Evolutionary conservation across 1,140 invertebrate genomes (phyloP), one percentile per base, ranked within the genome.

Genomic region (Carposina sasakii): DNA sequence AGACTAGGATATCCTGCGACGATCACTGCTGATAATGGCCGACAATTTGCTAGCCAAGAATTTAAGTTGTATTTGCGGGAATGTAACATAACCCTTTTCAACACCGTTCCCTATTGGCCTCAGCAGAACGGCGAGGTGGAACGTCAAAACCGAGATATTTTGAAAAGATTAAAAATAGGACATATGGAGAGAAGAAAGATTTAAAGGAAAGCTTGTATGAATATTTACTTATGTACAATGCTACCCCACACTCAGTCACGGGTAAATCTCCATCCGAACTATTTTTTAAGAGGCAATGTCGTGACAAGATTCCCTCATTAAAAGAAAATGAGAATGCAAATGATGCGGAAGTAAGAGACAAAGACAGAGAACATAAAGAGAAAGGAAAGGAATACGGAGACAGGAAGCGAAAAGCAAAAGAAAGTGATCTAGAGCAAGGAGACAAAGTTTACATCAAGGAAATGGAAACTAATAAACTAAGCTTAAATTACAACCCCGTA

Each of bases 361-460:
- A 21, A 22, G 60, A 62, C 42, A 43, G 52, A 33, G 37, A 55
- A 4, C 41, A 48, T 20, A 62, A 56, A 46, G 30, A 57, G 52
- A 62, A 52, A 49, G 60, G 60, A 46, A 62, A 62, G 49, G 24
- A 48, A 23, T 45, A 37, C 31, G 57, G 50, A 53, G 53, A 63
- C 31, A 37, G 19, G 46, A 41, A 20, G 21, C 37, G 60, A 43
- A 37, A 34, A 15, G 48, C 53, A n/a, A 52, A 42, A 24, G 20
- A 48, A 19, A 15, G 15, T 6, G 34, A 59, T 22, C 21, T 60
- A 12, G 33, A 36, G 24, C 6, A n/a, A 19, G 60, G 60, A 26
- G 57, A 63, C 24, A 60, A 56, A 53, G 60, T 62, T n/a, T 42
- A 55, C 19, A n/a, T n/a, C n/a, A n/a, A n/a, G n/a, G n/a, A n/a